Evolutionary conservation across 2,888 invertebrate species (phyloP).

Genomic region (Crocallis elinguaria): DNA sequence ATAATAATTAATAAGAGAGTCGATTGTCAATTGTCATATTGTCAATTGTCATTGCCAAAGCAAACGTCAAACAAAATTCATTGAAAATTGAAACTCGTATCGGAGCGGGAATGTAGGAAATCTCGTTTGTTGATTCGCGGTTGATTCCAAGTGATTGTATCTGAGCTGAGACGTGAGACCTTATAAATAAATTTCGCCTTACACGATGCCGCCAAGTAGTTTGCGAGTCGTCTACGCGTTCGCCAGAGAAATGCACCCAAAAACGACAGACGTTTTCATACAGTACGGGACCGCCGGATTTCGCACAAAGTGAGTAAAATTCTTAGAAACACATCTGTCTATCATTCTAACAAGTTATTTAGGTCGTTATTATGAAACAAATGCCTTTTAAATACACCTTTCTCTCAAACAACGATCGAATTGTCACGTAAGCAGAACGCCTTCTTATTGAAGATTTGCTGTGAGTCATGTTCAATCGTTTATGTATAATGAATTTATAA

Average conservation of each 20-base stretch:
- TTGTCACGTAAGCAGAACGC: conserved; percentile 60
- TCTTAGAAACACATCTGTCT: conserved; percentile 41
- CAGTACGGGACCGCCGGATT: conserved; percentile 95
- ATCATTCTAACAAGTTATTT: conserved; percentile 36
- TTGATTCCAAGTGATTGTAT: conserved; percentile 80
- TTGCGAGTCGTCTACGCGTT: conserved; percentile 90
- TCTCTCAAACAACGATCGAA: conserved; percentile 42
- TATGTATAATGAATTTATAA: conserved; percentile 66
- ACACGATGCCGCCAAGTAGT: conserved; percentile 83
- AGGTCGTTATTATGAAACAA: conserved; percentile 45
- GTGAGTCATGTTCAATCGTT: conserved; percentile 70
- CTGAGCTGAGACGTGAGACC: too few species aligned
- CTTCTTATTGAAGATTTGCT: conserved; percentile 19
- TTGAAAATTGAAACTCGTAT: conserved; percentile 53
- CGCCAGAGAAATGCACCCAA: conserved; percentile 91
- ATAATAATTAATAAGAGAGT: background rate
- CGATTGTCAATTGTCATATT: background rate
- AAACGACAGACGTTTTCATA: conserved; percentile 87
- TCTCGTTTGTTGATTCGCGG: conserved; percentile 79
- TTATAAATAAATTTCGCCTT: conserved; percentile 76
- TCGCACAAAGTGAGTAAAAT: conserved; percentile 88
- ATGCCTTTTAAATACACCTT: conserved; percentile 48
- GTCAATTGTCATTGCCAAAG: background rate
- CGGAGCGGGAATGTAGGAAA: conserved; percentile 78
- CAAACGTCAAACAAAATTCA: conserved; percentile 47